A percentile compares a stretch with the other conserved stretches of the same genome.
Conservation (phyloP, 2,888 invertebrate species). For the Synergus gifuensis region DNA sequence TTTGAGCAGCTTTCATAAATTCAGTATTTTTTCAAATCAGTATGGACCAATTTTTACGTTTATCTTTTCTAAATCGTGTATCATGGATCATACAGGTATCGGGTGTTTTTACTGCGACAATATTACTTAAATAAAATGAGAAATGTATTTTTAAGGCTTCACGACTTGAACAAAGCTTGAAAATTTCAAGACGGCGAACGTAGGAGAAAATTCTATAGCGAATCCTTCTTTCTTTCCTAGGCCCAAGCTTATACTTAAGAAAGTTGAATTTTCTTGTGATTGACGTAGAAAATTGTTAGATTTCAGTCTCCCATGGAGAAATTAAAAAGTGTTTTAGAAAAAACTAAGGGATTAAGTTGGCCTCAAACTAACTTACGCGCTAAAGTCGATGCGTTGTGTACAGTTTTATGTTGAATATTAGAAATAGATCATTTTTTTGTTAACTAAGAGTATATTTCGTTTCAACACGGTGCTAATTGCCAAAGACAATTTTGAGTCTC, state of each 20-base stretch:
- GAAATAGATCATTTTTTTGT: constrained; percentile 2
- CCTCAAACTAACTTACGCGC: neutral
- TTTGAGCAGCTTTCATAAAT: constrained; percentile 7
- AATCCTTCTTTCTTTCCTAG: neutral
- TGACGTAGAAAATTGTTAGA: constrained; percentile 20
- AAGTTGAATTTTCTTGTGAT: constrained; percentile 27
- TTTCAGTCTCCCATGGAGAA: neutral
- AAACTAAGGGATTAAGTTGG: neutral
- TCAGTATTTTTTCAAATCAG: constrained; percentile 40
- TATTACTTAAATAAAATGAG: constrained; percentile 21
- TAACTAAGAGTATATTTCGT: neutral
- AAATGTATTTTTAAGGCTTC: constrained; percentile 33
- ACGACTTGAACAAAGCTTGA: neutral
- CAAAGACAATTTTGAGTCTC: constrained; percentile 15
- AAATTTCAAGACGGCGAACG: neutral
- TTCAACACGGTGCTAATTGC: constrained; percentile 24
- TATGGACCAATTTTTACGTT: constrained; percentile 29
- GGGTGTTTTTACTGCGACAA: constrained; percentile 34
- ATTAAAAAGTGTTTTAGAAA: neutral
- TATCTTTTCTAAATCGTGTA: neutral
- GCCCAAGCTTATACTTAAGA: neutral
- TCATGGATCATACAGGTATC: neutral
- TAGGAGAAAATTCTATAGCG: neutral
- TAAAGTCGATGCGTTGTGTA: neutral
- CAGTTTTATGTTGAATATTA: constrained; percentile 12